phyloP scores from a whole-genome alignment of 2,797 vertebrate species.

The Oreonectes daqikongensis region DNA sequence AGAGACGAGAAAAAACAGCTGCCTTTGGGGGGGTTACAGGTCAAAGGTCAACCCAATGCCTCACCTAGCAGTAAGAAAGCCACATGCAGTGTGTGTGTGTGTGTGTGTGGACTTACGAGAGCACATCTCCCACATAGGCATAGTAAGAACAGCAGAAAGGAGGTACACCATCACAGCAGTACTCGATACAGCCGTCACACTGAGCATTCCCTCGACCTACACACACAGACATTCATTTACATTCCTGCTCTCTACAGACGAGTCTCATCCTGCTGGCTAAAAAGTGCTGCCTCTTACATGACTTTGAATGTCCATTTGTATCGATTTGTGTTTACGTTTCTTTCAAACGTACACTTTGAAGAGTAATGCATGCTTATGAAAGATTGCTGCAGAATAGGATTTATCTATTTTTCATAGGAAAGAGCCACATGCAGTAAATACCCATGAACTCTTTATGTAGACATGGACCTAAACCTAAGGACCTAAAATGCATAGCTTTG shows the following conservation, averaged over 20 bases:
- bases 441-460: no score
- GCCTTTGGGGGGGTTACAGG: conserved; percentile 7
- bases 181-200: conserved; percentile 86
- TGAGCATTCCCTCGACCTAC: conserved; percentile 79
- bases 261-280: conserved; percentile 63
- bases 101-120: conserved; percentile 82
- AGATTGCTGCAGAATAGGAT: background rate
- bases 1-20: conserved; percentile 45
- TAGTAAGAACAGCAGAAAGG: conserved; percentile 95
- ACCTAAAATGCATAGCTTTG: no score
- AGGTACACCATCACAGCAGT: conserved; percentile 88
- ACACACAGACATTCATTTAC: conserved; percentile 57
- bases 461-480: no score
- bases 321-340: background rate
- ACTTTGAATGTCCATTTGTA: background rate
- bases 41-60: conserved; percentile 34
- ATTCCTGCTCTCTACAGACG: conserved; percentile 35
- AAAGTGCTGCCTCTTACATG: background rate
- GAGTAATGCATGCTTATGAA: background rate
- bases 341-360: background rate
- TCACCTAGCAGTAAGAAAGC: background rate
- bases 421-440: no score
- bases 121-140: conserved; percentile 88
- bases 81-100: conserved; percentile 31
- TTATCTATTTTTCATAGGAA: no score